Evolutionary conservation across 2,113 vertebrate genomes (phyloP).

Genomic region (Seriola quinqueradiata): DNA sequence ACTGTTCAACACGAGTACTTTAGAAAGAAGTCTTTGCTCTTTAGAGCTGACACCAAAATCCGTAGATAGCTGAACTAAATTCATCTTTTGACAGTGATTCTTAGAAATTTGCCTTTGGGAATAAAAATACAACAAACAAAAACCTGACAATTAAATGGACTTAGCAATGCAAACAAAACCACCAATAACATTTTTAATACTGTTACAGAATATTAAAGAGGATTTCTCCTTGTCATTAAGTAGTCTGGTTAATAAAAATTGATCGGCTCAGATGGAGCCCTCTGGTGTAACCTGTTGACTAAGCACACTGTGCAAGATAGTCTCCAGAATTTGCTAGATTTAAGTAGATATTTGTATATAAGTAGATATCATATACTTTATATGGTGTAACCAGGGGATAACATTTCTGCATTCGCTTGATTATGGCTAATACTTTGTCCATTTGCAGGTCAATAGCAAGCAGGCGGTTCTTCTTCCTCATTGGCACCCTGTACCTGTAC

Average conservation of each 20-base stretch:
- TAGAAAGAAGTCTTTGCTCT: neutral
- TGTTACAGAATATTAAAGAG: neutral
- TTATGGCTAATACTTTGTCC: neutral
- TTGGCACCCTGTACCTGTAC: slow-evolving; percentile 96
- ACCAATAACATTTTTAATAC: neutral
- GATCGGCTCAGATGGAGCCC: neutral
- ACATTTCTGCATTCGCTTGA: neutral
- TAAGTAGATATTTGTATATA: neutral
- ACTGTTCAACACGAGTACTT: neutral
- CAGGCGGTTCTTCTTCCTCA: slow-evolving; percentile 95
- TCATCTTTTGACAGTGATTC: neutral
- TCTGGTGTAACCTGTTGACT: neutral
- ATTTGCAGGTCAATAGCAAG: slow-evolving; percentile 92
- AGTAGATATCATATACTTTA: too few relatives aligned
- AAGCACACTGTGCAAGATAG: neutral
- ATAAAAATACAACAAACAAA: neutral
- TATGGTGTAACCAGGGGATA: neutral
- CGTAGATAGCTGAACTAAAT: neutral
- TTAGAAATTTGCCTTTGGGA: neutral
- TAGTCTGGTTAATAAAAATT: neutral
- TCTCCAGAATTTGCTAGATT: neutral
- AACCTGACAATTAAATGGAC: neutral
- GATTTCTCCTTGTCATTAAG: neutral
- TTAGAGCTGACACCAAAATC: too few relatives aligned
- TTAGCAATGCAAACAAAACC: neutral